Conservation (phyloP, 2,888 invertebrate genomes). For the Polydesmus complanatus region DNA sequence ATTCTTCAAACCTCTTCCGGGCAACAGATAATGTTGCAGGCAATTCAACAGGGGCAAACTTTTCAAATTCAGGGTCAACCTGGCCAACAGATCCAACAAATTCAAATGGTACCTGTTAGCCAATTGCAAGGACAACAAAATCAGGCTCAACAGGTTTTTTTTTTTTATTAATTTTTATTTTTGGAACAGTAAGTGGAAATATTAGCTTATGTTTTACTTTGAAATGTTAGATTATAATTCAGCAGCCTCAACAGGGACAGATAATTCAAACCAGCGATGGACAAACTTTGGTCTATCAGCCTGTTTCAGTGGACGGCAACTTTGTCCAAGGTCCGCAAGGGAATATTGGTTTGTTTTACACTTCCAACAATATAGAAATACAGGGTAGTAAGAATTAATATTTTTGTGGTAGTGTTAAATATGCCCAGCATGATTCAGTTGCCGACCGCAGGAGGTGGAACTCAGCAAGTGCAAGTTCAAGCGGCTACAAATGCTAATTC, state of each 20-base stretch:
- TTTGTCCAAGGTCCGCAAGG: constrained; percentile 20
- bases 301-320: constrained; percentile 42
- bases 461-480: constrained; percentile 19
- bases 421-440: constrained; percentile 66
- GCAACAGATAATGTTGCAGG: constrained; percentile 54
- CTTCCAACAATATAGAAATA: neutral
- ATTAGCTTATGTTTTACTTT: neutral
- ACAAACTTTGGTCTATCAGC: constrained; percentile 81
- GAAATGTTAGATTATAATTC: constrained; percentile 41
- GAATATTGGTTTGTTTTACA: constrained; percentile 6
- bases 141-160: constrained; percentile 16
- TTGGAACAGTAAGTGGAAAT: too few species aligned
- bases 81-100: constrained; percentile 49
- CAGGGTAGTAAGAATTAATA: neutral
- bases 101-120: constrained; percentile 55
- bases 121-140: constrained; percentile 18
- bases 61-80: constrained; percentile 45
- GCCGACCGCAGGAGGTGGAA: constrained; percentile 29
- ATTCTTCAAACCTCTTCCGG: constrained; percentile 22
- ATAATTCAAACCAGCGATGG: constrained; percentile 83
- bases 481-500: constrained; percentile 18
- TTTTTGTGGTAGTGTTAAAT: constrained; percentile 45
- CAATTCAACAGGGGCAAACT: constrained; percentile 43
- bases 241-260: constrained; percentile 40
- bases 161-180: neutral